phyloP scores from a whole-genome alignment of 1,140 invertebrate genomes.

The Tribolium castaneum region DNA sequence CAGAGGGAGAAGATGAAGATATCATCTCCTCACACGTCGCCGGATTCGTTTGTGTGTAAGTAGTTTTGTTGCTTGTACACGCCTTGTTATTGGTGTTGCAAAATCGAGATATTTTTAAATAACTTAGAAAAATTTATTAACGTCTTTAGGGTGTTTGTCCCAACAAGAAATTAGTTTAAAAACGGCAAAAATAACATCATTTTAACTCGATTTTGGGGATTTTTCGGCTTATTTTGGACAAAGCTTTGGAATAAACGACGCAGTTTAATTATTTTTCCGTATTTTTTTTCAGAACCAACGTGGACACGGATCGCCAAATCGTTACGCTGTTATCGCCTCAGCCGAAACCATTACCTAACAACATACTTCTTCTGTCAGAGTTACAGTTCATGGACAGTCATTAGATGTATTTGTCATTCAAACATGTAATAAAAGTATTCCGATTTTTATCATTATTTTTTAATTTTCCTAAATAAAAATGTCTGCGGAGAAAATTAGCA shows the following conservation, averaged over 20 bases:
- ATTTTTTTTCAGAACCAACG: constrained; percentile 79
- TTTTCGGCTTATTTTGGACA: background rate
- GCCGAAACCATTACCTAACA: constrained; percentile 86
- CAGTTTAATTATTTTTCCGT: no score
- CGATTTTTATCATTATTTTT: background rate
- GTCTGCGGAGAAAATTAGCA: background rate
- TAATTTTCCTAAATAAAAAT: background rate
- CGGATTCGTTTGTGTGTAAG: constrained; percentile 95
- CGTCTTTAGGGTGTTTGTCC: no score
- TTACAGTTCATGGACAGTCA: constrained; percentile 91
- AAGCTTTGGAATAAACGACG: no score
- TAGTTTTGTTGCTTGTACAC: no score
- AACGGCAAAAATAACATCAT: no score
- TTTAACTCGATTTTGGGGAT: no score
- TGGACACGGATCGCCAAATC: constrained; percentile 87
- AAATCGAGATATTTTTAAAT: no score
- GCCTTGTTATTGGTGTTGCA: no score
- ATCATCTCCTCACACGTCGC: constrained; percentile 90
- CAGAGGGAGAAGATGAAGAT: constrained; percentile 80
- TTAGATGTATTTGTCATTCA: constrained; percentile 45
- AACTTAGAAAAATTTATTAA: no score
- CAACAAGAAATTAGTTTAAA: no score
- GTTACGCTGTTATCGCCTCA: constrained; percentile 93
- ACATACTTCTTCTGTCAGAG: constrained; percentile 83
- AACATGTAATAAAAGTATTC: background rate